phyloP scores from a whole-genome alignment of 2,113 vertebrate species.

The Axis porcinus region DNA sequence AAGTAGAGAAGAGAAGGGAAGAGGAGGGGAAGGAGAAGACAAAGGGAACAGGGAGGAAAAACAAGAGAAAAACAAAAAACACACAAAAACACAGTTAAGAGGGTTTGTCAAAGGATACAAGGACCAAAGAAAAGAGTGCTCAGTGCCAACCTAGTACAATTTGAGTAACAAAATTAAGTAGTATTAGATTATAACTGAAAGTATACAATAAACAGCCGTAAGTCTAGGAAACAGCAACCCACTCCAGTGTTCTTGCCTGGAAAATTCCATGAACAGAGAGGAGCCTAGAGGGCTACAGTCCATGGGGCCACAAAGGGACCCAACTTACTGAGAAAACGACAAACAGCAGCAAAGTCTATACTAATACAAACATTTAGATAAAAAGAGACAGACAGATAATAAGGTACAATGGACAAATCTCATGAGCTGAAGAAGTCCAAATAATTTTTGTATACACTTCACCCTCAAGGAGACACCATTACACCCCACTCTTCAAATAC shows the following conservation, averaged over 20 bases:
- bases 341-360: not conserved
- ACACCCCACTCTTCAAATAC: not conserved
- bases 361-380: not conserved
- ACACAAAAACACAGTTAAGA: not conserved
- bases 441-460: not conserved
- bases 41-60: too few relatives aligned
- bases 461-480: not conserved
- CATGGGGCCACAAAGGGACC: not conserved
- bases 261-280: not conserved
- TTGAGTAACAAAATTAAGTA: not conserved
- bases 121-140: not conserved
- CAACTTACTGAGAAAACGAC: not conserved
- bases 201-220: not conserved
- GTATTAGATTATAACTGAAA: not conserved
- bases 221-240: not conserved
- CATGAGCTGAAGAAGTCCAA: not conserved
- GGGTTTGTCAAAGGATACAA: not conserved
- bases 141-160: not conserved
- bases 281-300: not conserved
- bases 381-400: not conserved
- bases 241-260: not conserved
- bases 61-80: not conserved
- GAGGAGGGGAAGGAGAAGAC: not conserved
- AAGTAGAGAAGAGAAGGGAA: not conserved
- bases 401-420: not conserved